Evolutionary conservation across 2,888 invertebrate species (phyloP), one percentile per base, ranked within the genome.

Genomic region (Willowsia nigromaculata): DNA sequence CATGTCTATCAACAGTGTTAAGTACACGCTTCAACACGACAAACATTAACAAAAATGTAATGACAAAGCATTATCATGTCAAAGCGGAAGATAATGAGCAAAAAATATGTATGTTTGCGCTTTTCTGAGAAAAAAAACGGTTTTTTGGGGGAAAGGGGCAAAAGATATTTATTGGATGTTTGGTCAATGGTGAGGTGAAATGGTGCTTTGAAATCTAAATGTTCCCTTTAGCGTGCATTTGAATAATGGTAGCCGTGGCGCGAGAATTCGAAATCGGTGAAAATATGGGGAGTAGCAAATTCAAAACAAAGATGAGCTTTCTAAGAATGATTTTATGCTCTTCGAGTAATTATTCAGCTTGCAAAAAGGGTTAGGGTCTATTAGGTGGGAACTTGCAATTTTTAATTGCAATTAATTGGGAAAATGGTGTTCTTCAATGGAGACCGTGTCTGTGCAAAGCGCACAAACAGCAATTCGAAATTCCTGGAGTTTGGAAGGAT

Each of bases 81-180:
- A 76, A 56, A 84, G 76, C 74, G 74, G 7, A 15, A 59, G 84
- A 74, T 85, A 85, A 85, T 76, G 85, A 85, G 85, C 56, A 56
- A 71, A 56, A 56, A 78, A 78, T 0, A 3, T 27, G 30, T n/a
- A n/a, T n/a, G 11, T 3, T 2, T 18, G 18, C 3, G 56, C 15
- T 56, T 56, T 56, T 15, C 18, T 3, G 25, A 30, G 18, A 68
- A 37, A 76, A 47, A 1, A 33, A 0, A 15, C 22, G 5, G 68
- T 65, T 65, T 11, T 30, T 37, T 43, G 43, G 30, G 40, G 62
- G n/a, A 22, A 37, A n/a, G 7, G 7, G 7, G 25, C 1, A 62
- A 62, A 22, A 22, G 37, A 15, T 47, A 83, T 83, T 83, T 83
- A 83, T 83, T 56, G 18, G 30, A 2, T 27, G 13, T 4, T 5